These are phyloP conservation scores for Rhynchophorus ferrugineus DNA, from an alignment of 1,140 invertebrate genomes.

Conservation along the genomic window DNA sequence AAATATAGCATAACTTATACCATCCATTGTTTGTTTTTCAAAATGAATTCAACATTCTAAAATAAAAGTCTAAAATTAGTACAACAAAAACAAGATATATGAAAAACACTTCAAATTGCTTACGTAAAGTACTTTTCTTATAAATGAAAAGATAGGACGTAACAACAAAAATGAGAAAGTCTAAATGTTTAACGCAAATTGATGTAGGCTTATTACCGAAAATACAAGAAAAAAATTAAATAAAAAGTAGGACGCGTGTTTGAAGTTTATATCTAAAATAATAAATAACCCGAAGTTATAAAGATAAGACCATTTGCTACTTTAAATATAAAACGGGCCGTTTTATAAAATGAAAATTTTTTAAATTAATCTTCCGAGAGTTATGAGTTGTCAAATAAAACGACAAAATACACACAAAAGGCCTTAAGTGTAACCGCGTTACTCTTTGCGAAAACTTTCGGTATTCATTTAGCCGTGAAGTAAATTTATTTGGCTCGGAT, in stretches of 20 bases:
- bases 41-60: too few relatives aligned
- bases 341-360: slow-evolving; percentile 14
- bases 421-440: slow-evolving; percentile 4
- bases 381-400: slow-evolving; percentile 13
- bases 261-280: slow-evolving; percentile 12
- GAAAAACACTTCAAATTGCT: too few relatives aligned
- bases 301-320: slow-evolving; percentile 9
- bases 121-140: too few relatives aligned
- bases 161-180: too few relatives aligned
- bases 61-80: too few relatives aligned
- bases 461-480: slow-evolving; percentile 6
- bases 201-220: slow-evolving; percentile 10
- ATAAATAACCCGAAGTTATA: slow-evolving; percentile 10
- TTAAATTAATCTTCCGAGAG: slow-evolving; percentile 10
- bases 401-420: slow-evolving; percentile 13
- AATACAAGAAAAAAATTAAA: too few relatives aligned
- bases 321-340: slow-evolving; percentile 14
- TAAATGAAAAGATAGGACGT: too few relatives aligned
- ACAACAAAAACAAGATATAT: too few relatives aligned
- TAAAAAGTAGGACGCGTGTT: slow-evolving; percentile 4
- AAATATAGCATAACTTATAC: too few relatives aligned
- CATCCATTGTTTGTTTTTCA: too few relatives aligned
- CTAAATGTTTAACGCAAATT: too few relatives aligned
- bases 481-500: slow-evolving; percentile 7
- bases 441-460: slow-evolving; percentile 4